Conservation (phyloP, 2,113 vertebrate species). For the Toxostoma redivivum region DNA sequence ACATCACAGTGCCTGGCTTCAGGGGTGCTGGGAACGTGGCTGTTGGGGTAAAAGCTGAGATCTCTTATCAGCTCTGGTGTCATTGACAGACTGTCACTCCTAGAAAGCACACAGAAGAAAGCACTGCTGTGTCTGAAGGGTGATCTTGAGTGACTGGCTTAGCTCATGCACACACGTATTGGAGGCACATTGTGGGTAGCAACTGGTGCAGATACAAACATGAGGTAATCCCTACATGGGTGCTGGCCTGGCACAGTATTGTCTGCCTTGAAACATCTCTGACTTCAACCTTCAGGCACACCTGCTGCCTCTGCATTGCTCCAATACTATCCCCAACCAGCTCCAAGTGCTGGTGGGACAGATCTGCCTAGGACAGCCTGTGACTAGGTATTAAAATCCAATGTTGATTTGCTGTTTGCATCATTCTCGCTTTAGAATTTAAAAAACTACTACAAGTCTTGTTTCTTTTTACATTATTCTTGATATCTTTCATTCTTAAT, state of each 20-base stretch:
- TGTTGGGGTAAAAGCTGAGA: not conserved
- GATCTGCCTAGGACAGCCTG: not conserved
- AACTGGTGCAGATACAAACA: not conserved
- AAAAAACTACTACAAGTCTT: not conserved
- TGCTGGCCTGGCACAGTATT: not conserved
- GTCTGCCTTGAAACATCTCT: not conserved
- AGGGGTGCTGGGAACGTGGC: not conserved
- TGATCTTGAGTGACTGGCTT: not conserved
- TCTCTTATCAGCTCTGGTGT: not conserved
- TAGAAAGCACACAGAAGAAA: not conserved
- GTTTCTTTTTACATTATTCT: not conserved
- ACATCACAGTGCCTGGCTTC: accelerated
- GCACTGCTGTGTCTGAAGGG: not conserved
- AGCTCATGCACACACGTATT: accelerated
- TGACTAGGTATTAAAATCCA: not conserved
- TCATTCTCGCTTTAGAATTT: not conserved
- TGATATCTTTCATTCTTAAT: not conserved
- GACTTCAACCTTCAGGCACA: not conserved
- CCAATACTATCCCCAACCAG: not conserved
- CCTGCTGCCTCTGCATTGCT: not conserved
- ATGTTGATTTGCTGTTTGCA: not conserved
- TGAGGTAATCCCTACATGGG: not conserved
- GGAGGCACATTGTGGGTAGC: not conserved
- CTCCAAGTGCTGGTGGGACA: not conserved
- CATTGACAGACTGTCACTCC: not conserved